A percentile compares a stretch with the other conserved stretches of the same genome.
phyloP scores from a whole-genome alignment of 2,113 vertebrate genomes.

The Larimichthys polyactis region DNA sequence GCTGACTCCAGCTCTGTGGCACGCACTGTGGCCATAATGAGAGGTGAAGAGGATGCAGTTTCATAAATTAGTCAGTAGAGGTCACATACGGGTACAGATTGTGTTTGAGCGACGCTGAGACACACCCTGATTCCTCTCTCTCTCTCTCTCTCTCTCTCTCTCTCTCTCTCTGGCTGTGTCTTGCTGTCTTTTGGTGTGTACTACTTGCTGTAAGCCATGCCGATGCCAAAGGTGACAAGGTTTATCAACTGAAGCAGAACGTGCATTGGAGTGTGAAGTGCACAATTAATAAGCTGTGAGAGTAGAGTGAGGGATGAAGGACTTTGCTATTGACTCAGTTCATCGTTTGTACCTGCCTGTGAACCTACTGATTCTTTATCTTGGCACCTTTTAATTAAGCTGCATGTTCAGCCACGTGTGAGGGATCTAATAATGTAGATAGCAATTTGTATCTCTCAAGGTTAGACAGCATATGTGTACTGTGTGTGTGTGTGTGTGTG shows the following conservation, averaged over 20 bases:
- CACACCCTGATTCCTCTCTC: conserved; percentile 64
- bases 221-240: conserved; percentile 34
- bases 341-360: conserved; percentile 41
- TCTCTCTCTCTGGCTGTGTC: not conserved
- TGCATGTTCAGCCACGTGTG: not conserved
- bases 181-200: not conserved
- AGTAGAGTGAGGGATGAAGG: conserved; percentile 24
- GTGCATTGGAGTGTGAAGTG: conserved; percentile 39
- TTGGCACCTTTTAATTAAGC: conserved; percentile 59
- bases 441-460: conserved; percentile 49
- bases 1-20: conserved; percentile 47
- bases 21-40: not conserved
- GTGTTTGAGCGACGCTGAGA: conserved; percentile 33
- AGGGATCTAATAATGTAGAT: conserved; percentile 29
- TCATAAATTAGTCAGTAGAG: conserved; percentile 67
- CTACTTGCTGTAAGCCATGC: not conserved
- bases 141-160: not conserved
- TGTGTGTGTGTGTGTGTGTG: conserved; percentile 11
- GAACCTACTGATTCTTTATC: conserved; percentile 53
- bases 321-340: conserved; percentile 27
- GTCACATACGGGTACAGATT: conserved; percentile 55
- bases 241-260: conserved; percentile 36
- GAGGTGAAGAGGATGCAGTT: conserved; percentile 50
- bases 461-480: conserved; percentile 41
- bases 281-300: conserved; percentile 45